Conservation (phyloP, 2,113 vertebrate species). For the Silurus glanis region DNA sequence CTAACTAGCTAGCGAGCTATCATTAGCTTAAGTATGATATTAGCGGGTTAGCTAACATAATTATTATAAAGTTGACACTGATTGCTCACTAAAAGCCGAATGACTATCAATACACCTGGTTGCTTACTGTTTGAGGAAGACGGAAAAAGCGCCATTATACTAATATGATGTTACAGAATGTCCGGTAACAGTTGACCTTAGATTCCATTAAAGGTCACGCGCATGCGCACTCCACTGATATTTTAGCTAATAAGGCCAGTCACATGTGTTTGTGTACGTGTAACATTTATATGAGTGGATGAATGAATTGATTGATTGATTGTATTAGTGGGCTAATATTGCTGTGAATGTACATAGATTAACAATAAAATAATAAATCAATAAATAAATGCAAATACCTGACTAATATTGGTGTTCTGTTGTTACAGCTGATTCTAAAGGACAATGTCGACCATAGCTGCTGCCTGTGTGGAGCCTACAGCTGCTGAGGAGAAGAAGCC, state of each 20-base stretch:
- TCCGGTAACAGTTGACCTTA: neutral
- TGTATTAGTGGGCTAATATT: neutral
- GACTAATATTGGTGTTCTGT: neutral
- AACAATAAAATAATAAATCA: neutral
- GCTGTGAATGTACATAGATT: neutral
- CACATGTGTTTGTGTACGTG: neutral
- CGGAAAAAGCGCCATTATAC: too few relatives aligned
- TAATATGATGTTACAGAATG: neutral
- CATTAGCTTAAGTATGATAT: neutral
- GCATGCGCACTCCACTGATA: neutral
- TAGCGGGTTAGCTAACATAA: neutral
- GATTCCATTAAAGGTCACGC: neutral
- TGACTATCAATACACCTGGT: neutral
- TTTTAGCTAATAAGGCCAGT: neutral
- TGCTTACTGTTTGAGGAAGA: neutral
- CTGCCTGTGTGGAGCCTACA: constrained; percentile 71
- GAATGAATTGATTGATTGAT: neutral
- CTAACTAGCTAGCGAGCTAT: neutral
- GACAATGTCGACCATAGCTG: constrained; percentile 74
- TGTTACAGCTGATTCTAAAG: constrained; percentile 27
- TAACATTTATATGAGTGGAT: too few relatives aligned
- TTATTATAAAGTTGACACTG: neutral
- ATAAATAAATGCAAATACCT: neutral
- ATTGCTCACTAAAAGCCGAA: neutral
- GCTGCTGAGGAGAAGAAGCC: constrained; percentile 81